Conservation (phyloP, 2,888 invertebrate genomes). For the Leucophora obtusa region DNA sequence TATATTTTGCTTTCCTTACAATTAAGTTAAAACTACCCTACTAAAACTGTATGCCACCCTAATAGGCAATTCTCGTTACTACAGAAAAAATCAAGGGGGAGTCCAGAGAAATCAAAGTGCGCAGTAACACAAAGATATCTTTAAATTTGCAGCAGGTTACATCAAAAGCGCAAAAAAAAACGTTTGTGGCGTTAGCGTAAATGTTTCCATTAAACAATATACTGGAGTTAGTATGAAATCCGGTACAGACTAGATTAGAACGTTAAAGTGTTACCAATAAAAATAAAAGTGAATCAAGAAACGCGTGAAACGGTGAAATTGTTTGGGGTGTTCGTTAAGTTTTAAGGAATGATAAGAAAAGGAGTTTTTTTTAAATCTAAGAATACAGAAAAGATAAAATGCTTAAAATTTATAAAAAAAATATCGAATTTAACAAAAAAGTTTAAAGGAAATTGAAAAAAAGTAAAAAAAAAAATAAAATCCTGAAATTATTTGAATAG, state of each 20-base stretch:
- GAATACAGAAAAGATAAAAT: constrained; percentile 6
- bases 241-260: constrained; percentile 56
- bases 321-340: not conserved
- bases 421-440: not conserved
- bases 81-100: constrained; percentile 34
- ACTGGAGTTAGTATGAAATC: constrained; percentile 49
- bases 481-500: constrained; percentile 22
- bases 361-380: not conserved
- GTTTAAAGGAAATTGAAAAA: not conserved
- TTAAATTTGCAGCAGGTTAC: constrained; percentile 22
- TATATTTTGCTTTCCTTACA: too few relatives aligned
- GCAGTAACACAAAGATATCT: constrained; percentile 48
- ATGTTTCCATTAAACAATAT: constrained; percentile 30
- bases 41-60: not conserved
- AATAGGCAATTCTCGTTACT: not conserved
- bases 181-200: constrained; percentile 28
- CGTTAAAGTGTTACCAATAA: constrained; percentile 21
- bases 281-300: not conserved
- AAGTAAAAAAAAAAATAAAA: not conserved
- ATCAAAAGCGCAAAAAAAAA: constrained; percentile 23
- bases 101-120: constrained; percentile 48
- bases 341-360: not conserved
- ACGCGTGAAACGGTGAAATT: not conserved
- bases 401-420: constrained; percentile 4
- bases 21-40: not conserved